Evolutionary conservation across 2,113 vertebrate genomes (phyloP), one percentile per base, ranked within the genome.

Genomic region (Nothobranchius kuhntae): DNA sequence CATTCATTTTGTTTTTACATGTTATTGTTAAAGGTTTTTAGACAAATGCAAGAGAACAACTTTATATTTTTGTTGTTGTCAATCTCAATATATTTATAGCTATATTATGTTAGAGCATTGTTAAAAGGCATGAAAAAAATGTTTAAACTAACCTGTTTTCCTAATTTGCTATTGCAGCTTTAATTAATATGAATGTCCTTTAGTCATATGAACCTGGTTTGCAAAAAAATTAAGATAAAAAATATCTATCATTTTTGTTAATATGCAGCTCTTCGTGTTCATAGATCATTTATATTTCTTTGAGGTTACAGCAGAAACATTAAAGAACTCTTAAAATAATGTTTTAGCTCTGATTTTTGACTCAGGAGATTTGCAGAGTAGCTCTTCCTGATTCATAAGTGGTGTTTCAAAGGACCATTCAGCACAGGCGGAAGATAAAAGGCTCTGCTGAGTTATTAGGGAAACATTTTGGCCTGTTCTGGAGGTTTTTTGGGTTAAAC

Each of bases 261-360:
- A 10, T 45, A 13, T 45, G 9, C 44, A 45, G 12, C 12, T 13
- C 11, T 45, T 4, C 9, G 2, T 12, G 11, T 45, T 45, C 54
- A 47, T 36, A 48, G 24, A 17, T 42, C 0, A 44, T 54, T 30
- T 21, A 58, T 10, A 59, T 5, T 15, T 15, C 46, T 17, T 26
- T 46, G 56, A 21, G 15, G 14, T 60, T n/a, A 45, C 38, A 61
- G 45, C 21, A 53, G 44, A 15, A 11, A 61, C 38, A 24, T 53
- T 46, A 15, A 26, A 69, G 57, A 50, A 7, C 38, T 40, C 38
- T 15, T 53, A 14, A 12, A 10, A 36, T 21, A 21, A 52, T 53
- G 30, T 46, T 44, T 59, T 45, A 59, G 11, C 40, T 17, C 56
- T 59, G 56, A 46, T 14, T 52, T 53, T 52, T 44, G 48, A 36